Evolutionary conservation across 2,888 invertebrate species (phyloP), one percentile per base, ranked within the genome.

Genomic region (Arge pagana): DNA sequence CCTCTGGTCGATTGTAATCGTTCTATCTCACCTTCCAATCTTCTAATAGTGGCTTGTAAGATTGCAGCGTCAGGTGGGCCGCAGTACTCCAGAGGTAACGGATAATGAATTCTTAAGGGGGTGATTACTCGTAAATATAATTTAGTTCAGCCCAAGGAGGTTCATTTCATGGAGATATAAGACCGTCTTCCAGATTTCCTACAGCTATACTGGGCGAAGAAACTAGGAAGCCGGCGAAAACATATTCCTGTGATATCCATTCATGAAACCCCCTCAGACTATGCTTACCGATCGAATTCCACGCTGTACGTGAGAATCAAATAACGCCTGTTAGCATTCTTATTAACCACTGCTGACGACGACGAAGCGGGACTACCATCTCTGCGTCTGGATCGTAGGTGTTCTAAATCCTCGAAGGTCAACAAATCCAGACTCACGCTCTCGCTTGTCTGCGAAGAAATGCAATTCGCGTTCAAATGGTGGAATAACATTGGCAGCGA

Each of bases 281-380:
- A 35, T 50, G 57, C 28, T 16, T 70, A 80, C 79, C 78, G 76
- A 66, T 82, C 82, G 66, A 82, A 82, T 70, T 82, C 81, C 13
- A 80, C 81, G 16, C 78, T 73, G 53, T 82, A 82, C 2, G 80
- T 80, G 21, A 82, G 67, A 58, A 82, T 82, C 23, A 82, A 70
- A 62, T 82, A 82, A 66, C 80, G 72, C 52, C 78, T 69, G 60
- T 79, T 79, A 55, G 67, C 77, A n/a, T 63, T 60, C 40, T 65
- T 61, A 16, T 61, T 62, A 41, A 54, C 55, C 11, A 65, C 59
- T 37, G 61, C 67, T 24, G 53, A 58, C 5, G 68, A 59, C 30
- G 66, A 66, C 6, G 65, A 55, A n/a, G n/a, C n/a, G n/a, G n/a
- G n/a, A 3, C 59, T 61, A 49, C 61, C 66, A 11, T 74, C 72